Evolutionary conservation across 2,888 invertebrate species (phyloP).

Genomic region (Pandemis heparana): DNA sequence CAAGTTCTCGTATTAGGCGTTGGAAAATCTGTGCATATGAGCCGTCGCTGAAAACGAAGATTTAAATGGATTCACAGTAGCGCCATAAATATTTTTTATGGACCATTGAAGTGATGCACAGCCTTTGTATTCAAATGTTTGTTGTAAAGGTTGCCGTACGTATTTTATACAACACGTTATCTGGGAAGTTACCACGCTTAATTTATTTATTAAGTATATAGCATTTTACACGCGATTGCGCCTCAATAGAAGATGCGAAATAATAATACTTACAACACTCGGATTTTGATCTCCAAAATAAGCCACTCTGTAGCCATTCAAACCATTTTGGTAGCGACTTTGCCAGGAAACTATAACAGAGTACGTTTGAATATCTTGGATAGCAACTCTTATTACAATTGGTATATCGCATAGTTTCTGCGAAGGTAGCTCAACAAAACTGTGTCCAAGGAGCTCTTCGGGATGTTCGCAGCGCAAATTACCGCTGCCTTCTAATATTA

Average conservation of each 20-base stretch:
- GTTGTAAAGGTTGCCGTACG: conserved; percentile 74
- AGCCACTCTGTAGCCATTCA: conserved; percentile 94
- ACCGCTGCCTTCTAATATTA: conserved; percentile 86
- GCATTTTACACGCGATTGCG: conserved; percentile 11
- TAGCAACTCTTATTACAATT: conserved; percentile 92
- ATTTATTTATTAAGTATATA: conserved; percentile 45
- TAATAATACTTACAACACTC: conserved; percentile 80
- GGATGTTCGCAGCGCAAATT: conserved; percentile 93
- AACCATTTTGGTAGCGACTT: conserved; percentile 93
- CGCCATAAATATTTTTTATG: conserved; percentile 85
- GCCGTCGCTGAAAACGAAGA: conserved; percentile 70
- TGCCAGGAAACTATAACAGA: conserved; percentile 96
- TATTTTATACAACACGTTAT: conserved; percentile 64
- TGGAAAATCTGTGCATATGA: conserved; percentile 62
- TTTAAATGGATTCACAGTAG: conserved; percentile 77
- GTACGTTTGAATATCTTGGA: conserved; percentile 95
- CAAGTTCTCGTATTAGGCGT: conserved; percentile 43
- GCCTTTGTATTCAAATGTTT: conserved; percentile 84
- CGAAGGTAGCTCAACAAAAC: conserved; percentile 92
- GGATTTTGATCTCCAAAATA: conserved; percentile 88
- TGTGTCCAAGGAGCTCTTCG: conserved; percentile 90
- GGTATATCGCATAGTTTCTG: conserved; percentile 94
- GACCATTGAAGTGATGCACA: conserved; percentile 84
- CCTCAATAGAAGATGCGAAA: conserved; percentile 20
- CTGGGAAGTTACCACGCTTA: conserved; percentile 60